Evolutionary conservation across 2,888 invertebrate species (phyloP), one percentile per base, ranked within the genome.

Genomic region (Drosophila lutescens): DNA sequence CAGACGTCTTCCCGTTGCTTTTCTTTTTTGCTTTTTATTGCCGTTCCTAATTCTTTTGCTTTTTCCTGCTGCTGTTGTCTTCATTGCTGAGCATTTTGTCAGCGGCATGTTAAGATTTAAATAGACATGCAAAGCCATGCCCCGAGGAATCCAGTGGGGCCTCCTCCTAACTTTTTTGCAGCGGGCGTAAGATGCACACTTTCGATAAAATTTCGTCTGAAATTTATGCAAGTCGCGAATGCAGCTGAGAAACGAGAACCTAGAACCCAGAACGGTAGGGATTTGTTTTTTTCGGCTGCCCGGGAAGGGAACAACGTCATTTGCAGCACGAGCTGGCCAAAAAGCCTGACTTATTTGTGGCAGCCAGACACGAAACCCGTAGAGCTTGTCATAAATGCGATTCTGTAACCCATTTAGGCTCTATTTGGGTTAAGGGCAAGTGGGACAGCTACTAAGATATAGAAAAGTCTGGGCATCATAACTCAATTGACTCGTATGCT

Each of bases 21-120:
- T 34, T 34, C 34, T 34, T 34, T 13, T 13, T 65, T 72, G 71
- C 40, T 66, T 73, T 72, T 72, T 50, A 72, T 65, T 71, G 51
- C 26, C 50, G 66, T 62, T 70, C 32, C 43, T 44, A 43, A 49
- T 51, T 61, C 59, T 54, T 53, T 46, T 43, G 53, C 46, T 58
- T 70, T 49, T 49, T 56, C 59, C 47, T 49, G 40, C 57, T 61
- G 56, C 49, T 76, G 74, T 79, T 81, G 84, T 71, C 75, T 78
- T 80, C 70, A 86, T 79, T 76, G 80, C 58, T 57, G 71, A 72
- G 79, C 76, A 83, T 75, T 78, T 76, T 69, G 79, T 80, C 79
- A 80, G 85, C 81, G 85, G 84, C 85, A 84, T 80, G 80, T 85
- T 73, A 78, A 80, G 76, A 84, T 80, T 80, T 80, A 84, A 84